Conservation (phyloP, 2,888 invertebrate species). For the Megamerina dolium region DNA sequence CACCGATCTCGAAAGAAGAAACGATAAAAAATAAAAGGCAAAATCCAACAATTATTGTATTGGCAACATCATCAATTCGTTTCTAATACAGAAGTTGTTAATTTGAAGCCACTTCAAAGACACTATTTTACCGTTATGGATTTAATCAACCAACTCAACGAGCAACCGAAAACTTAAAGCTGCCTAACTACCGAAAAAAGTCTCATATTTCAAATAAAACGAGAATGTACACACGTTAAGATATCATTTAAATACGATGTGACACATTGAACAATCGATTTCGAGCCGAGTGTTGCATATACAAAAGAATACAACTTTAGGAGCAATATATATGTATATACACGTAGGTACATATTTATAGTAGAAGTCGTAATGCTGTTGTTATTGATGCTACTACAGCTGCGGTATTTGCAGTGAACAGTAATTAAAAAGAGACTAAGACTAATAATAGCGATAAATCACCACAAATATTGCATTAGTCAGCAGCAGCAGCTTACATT, state of each 20-base stretch:
- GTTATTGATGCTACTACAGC: background rate
- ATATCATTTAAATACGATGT: constrained; percentile 16
- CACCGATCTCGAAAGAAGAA: no score
- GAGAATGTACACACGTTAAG: constrained; percentile 12
- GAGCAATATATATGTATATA: no score
- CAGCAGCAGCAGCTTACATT: background rate
- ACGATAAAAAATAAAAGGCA: no score
- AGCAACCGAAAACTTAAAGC: no score
- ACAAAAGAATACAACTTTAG: background rate
- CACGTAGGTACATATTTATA: no score
- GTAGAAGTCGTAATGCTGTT: background rate
- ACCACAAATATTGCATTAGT: constrained; percentile 4
- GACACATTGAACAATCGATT: constrained; percentile 13
- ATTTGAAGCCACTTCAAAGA: constrained; percentile 12
- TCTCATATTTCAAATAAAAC: constrained; percentile 10
- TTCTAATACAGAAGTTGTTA: no score
- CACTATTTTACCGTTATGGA: constrained; percentile 10
- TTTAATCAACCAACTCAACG: no score
- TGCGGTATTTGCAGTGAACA: constrained; percentile 3
- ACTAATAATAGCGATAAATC: constrained; percentile 13
- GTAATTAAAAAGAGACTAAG: constrained; percentile 15
- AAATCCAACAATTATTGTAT: no score
- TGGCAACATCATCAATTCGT: no score
- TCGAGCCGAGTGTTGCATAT: no score
- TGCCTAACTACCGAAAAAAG: background rate